phyloP scores from a whole-genome alignment of 2,113 vertebrate species.

The Chaenogobius annularis region DNA sequence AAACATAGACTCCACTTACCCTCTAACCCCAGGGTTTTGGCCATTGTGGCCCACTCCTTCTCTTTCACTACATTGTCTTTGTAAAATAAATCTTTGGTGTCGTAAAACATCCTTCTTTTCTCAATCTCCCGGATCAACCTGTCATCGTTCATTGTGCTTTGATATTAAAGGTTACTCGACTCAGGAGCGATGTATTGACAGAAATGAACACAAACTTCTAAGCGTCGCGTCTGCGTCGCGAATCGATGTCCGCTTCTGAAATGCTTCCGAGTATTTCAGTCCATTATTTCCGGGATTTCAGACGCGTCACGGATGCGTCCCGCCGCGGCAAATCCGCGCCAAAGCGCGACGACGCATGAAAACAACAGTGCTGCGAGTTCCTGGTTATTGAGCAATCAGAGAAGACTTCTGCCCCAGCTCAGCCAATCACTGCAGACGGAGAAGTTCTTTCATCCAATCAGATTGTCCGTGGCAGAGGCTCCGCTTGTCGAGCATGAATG shows the following conservation, averaged over 20 bases:
- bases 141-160: background rate
- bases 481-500: background rate
- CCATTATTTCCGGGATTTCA: constrained; percentile 2
- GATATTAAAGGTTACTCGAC: background rate
- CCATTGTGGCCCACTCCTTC: constrained; percentile 2
- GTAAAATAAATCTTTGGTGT: constrained; percentile 3
- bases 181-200: background rate
- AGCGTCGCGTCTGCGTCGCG: constrained; percentile 8
- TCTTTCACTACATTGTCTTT: constrained; percentile 9
- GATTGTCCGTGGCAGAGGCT: background rate
- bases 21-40: constrained; percentile 6
- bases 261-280: background rate
- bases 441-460: constrained; percentile 41
- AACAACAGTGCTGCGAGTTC: background rate
- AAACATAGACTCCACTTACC: background rate
- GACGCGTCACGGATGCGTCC: constrained; percentile 9
- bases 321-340: constrained; percentile 8
- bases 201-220: background rate
- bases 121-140: constrained; percentile 3
- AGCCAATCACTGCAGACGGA: constrained; percentile 32
- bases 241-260: background rate
- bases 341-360: constrained; percentile 16
- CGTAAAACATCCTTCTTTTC: constrained; percentile 5
- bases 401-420: background rate
- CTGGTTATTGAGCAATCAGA: constrained; percentile 9